Base-by-base conservation (phyloP, 92 coral and sea anemone species). In the Paragorgia papillata region DNA sequence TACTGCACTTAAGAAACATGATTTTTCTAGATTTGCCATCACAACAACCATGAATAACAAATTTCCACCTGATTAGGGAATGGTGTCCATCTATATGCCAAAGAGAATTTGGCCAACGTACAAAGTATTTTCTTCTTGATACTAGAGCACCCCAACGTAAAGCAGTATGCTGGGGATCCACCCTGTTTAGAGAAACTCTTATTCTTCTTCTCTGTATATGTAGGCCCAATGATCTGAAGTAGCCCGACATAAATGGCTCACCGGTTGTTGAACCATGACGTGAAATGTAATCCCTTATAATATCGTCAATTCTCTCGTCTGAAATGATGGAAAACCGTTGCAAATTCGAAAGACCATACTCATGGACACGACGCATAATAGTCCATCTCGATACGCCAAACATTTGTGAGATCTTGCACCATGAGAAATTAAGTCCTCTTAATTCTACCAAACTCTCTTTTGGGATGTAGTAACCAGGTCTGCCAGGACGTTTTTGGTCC, bases 361-460 rank as follows among this genome's bases (percentile, higher is more conserved):
- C 89, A 6, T 80, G 70, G 14, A 86, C 85, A 10, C 89, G 68
- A 21, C 86, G 80, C 80, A 49, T 58, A 33, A 89, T 66, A 21
- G 85, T 86, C 87, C 87, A 83, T 33, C 90, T 69, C 29, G 90
- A 90, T 49, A 86, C 81, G 17, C 89, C 85, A 78, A 90, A 84
- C 89, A 90, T 88, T 80, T 41, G 44, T 32, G 80, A 27, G 81
- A 83, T 83, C 71, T 61, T 76, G 27, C 53, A 43, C 96, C 89
- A 87, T n/a, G 89, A 78, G 74, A 85, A 85, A 66, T 79, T 59
- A 8, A 89, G 66, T 27, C 90, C 89, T 20, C 89, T 85, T 62
- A 86, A 56, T 44, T 86, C 87, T 77, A 44, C 80, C 76, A 89
- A 66, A 18, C 78, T 66, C 78, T 66, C 89, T 63, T 78, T 77